These are phyloP conservation scores for Scolanthus callimorphus DNA, from an alignment of 92 coral and sea anemone genomes.

Conservation along the genomic window DNA sequence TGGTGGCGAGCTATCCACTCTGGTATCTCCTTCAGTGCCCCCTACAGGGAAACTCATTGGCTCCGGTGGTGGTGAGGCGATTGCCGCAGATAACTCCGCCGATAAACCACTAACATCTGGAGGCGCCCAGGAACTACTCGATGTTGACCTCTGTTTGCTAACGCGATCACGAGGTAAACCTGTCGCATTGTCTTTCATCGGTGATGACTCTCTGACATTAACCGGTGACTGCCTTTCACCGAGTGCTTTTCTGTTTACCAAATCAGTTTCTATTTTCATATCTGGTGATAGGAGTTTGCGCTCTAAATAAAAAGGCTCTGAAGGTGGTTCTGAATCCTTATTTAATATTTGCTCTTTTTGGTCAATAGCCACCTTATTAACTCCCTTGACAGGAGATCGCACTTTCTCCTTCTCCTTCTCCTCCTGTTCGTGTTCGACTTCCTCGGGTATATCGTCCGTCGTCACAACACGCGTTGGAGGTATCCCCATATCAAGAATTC, in stretches of 20 bases:
- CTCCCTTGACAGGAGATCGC: neutral
- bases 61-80: constrained; percentile 69
- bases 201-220: neutral
- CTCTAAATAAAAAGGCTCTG: neutral
- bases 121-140: neutral
- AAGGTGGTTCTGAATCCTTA: too few species aligned
- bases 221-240: neutral
- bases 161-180: neutral
- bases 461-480: constrained; percentile 64
- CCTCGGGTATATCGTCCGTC: constrained; percentile 62
- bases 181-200: neutral
- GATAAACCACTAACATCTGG: constrained; percentile 43
- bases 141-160: neutral
- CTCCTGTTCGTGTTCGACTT: neutral
- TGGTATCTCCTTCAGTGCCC: neutral
- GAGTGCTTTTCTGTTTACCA: neutral
- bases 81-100: constrained; percentile 53
- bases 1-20: constrained; percentile 16
- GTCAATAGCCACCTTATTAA: neutral
- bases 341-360: neutral
- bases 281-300: neutral
- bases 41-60: constrained; percentile 40
- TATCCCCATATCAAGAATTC: constrained; percentile 46
- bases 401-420: neutral
- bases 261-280: neutral